Conservation (phyloP, 2,888 invertebrate genomes). For the Brachyptera risi region DNA sequence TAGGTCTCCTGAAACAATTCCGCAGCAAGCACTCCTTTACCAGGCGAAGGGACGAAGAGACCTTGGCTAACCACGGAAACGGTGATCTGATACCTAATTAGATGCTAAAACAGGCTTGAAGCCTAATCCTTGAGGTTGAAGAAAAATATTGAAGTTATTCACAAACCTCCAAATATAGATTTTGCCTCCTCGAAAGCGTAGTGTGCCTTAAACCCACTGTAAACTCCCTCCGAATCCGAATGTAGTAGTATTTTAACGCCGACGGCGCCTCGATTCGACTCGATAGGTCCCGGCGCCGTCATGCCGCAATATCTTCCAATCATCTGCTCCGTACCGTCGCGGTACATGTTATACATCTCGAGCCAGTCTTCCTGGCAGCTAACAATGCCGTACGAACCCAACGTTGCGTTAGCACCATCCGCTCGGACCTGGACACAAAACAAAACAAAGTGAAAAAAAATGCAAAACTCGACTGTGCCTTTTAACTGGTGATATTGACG, state of each 20-base stretch:
- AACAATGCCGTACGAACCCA: slow-evolving; percentile 67
- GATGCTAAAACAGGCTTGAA: too few relatives aligned
- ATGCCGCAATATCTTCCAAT: slow-evolving; percentile 89
- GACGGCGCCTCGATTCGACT: slow-evolving; percentile 83
- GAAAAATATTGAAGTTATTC: neutral
- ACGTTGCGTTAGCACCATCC: slow-evolving; percentile 72
- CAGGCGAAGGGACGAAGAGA: neutral
- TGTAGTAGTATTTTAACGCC: slow-evolving; percentile 85
- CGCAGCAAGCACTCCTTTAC: too few relatives aligned
- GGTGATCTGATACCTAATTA: too few relatives aligned
- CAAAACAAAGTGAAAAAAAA: too few relatives aligned
- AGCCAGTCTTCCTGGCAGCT: slow-evolving; percentile 91
- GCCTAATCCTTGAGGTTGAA: too few relatives aligned
- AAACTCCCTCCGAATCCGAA: slow-evolving; percentile 81
- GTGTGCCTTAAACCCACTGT: slow-evolving; percentile 93
- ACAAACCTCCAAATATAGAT: slow-evolving; percentile 74
- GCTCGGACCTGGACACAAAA: slow-evolving; percentile 65
- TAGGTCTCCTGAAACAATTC: too few relatives aligned
- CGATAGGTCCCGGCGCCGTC: slow-evolving; percentile 91
- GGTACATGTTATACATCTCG: slow-evolving; percentile 86
- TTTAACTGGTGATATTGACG: too few relatives aligned
- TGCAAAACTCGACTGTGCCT: too few relatives aligned
- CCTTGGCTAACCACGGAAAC: neutral
- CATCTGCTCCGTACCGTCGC: slow-evolving; percentile 75
- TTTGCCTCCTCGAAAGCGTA: slow-evolving; percentile 90